Conservation (phyloP, 2,113 vertebrate genomes). For the Lophotis ruficrista region DNA sequence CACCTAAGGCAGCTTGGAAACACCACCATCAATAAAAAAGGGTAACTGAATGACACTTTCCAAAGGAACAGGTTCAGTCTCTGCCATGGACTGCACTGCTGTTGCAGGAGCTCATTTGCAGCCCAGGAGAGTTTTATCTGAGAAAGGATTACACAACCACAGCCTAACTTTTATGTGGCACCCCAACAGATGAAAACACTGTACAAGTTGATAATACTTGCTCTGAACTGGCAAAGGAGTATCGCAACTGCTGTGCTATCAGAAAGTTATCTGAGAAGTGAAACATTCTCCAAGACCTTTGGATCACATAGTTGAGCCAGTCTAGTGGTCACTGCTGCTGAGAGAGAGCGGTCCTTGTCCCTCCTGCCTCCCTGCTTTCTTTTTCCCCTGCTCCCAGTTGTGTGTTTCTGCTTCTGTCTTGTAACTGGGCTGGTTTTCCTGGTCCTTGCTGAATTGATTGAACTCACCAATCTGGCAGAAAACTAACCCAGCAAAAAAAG, state of each 20-base stretch:
- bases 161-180: neutral
- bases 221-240: neutral
- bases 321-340: neutral
- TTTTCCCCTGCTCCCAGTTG: neutral
- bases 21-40: neutral
- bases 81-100: neutral
- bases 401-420: neutral
- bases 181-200: neutral
- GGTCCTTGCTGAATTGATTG: neutral
- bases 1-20: neutral
- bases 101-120: neutral
- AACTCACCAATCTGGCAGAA: neutral
- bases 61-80: neutral
- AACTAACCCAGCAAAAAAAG: neutral
- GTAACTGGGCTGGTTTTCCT: neutral
- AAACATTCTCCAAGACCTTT: neutral
- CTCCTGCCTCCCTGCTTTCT: neutral
- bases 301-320: neutral
- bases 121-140: neutral
- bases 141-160: neutral
- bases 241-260: neutral
- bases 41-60: neutral
- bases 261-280: neutral
- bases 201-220: neutral
- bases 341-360: neutral